Percentiles rank a stretch among this genome's conserved stretches.
Evolutionary conservation across 2,113 vertebrate species (phyloP).

Genomic region (Callionymus lyra): DNA sequence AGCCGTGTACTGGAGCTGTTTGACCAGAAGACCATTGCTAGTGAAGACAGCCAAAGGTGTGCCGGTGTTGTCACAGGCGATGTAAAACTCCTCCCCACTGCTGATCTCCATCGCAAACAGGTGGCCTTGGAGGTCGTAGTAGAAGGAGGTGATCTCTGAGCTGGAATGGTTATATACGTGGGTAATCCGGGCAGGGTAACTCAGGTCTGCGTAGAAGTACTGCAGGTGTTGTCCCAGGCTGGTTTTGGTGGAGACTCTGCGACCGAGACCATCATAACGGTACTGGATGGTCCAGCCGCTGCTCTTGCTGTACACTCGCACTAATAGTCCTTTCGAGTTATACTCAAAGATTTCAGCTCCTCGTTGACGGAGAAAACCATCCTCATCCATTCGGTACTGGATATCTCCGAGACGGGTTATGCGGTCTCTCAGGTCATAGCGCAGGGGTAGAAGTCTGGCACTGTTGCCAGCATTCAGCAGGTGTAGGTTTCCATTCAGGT

Average conservation of each 20-base stretch:
- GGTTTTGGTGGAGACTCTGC: constrained; percentile 87
- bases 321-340: constrained; percentile 91
- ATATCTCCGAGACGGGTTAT: constrained; percentile 95
- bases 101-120: constrained; percentile 98
- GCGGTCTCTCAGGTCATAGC: constrained; percentile 89
- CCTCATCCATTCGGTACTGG: constrained; percentile 91
- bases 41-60: constrained; percentile 92
- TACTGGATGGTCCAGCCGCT: constrained; percentile 90
- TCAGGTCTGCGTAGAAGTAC: constrained; percentile 94
- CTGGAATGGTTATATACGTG: constrained; percentile 97
- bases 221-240: constrained; percentile 90
- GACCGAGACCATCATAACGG: constrained; percentile 88
- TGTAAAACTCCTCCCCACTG: constrained; percentile 95
- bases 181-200: constrained; percentile 87
- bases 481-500: constrained; percentile 96
- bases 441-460: constrained; percentile 79
- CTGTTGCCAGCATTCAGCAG: constrained; percentile 87
- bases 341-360: constrained; percentile 94
- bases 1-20: constrained; percentile 94
- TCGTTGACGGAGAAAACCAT: constrained; percentile 88
- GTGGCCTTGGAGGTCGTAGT: constrained; percentile 96
- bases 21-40: constrained; percentile 90
- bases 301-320: constrained; percentile 91
- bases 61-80: constrained; percentile 92
- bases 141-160: constrained; percentile 94